Percentiles rank a stretch among this genome's conserved stretches.
Evolutionary conservation across 1,140 invertebrate species (phyloP).

Genomic region (Lamellibrachia luymesi): DNA sequence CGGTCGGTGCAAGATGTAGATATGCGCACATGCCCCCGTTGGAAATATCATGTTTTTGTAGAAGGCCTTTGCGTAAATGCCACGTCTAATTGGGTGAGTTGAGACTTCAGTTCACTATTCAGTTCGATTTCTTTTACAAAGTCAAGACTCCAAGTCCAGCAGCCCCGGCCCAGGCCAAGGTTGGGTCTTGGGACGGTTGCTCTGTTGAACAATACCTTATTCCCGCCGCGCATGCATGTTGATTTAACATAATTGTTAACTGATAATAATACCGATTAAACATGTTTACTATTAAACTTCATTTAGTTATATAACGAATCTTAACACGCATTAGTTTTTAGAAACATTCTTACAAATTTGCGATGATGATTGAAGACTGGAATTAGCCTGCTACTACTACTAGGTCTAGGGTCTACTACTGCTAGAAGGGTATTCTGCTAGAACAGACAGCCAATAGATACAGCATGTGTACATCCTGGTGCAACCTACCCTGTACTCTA

Average conservation of each 20-base stretch:
- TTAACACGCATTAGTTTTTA: too few species aligned
- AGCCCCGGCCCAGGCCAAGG: neutral
- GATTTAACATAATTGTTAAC: neutral
- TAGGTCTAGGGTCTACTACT: too few species aligned
- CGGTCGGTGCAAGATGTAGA: neutral
- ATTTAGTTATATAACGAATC: too few species aligned
- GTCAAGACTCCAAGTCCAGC: neutral
- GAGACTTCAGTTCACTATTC: neutral
- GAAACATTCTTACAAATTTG: too few species aligned
- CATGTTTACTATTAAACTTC: neutral
- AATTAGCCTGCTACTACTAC: too few species aligned
- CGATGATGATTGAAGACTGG: too few species aligned
- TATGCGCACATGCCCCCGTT: neutral
- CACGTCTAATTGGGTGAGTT: neutral
- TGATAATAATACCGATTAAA: neutral
- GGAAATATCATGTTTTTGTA: neutral
- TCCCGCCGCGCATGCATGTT: neutral
- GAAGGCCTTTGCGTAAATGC: neutral
- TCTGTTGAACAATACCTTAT: neutral
- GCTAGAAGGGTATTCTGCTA: too few species aligned
- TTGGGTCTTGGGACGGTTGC: neutral
- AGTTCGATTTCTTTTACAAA: neutral
- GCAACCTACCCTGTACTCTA: neutral
- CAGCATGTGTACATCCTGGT: neutral
- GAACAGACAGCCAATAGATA: neutral